phyloP scores from a whole-genome alignment of 64 coral and sea anemone genomes.

The Astreopora myriophthalma region DNA sequence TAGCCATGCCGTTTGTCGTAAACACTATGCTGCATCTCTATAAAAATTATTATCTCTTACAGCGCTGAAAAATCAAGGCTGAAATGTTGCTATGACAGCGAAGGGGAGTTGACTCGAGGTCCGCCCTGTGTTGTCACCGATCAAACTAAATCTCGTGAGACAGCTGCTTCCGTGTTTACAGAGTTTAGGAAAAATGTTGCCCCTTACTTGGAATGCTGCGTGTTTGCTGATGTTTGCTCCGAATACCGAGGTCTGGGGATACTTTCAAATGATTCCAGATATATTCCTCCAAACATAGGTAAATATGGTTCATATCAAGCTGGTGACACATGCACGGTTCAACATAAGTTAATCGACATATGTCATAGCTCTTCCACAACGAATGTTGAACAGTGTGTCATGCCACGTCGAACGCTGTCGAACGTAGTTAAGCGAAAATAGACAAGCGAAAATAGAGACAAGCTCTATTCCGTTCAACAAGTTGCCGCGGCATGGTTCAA shows the following conservation, averaged over 20 bases:
- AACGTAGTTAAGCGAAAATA: too few relatives aligned
- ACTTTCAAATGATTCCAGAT: background rate
- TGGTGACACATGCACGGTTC: too few relatives aligned
- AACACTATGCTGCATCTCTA: too few relatives aligned
- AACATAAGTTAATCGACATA: too few relatives aligned
- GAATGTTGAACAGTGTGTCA: too few relatives aligned
- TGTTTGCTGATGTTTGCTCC: slow-evolving; percentile 1
- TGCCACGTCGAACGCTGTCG: too few relatives aligned
- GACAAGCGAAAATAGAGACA: too few relatives aligned
- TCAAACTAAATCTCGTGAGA: background rate
- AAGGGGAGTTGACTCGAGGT: background rate
- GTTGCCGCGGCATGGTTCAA: too few relatives aligned
- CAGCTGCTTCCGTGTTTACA: background rate
- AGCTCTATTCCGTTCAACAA: too few relatives aligned
- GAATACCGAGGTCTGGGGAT: background rate
- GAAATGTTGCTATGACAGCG: background rate
- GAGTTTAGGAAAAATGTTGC: background rate
- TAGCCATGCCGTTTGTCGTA: too few relatives aligned
- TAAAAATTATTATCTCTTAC: background rate
- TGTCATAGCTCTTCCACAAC: too few relatives aligned
- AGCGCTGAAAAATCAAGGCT: background rate
- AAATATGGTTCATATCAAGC: background rate
- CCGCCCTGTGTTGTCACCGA: background rate
- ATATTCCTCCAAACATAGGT: slow-evolving; percentile 17
- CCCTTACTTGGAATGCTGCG: slow-evolving; percentile 21